Base-by-base conservation (phyloP, 2,797 vertebrate species). In the Lophotriccus pileatus region DNA sequence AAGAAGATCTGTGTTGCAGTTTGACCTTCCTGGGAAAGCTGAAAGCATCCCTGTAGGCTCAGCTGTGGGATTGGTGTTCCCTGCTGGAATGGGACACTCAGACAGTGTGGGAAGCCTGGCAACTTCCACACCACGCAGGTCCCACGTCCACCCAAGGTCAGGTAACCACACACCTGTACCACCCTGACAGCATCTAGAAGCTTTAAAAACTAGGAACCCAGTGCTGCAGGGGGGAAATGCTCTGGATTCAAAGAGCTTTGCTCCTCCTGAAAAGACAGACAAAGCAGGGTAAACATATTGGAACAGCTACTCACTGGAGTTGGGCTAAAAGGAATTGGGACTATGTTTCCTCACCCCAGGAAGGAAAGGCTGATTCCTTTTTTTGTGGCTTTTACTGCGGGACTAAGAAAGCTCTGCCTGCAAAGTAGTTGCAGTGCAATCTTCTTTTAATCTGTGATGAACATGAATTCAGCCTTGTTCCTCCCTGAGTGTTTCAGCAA, bases 111-210 rank as follows among this genome's bases (percentile, higher is more conserved):
- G 60, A 70, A 7, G 11, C 39, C 70, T 21, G 14, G 68, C 77
- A 43, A 66, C 14, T 32, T 46, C 11, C n/a, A 32, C 20, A 12
- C 3, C 12, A 27, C 0, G 2, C 22, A 3, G 44, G 41, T 6
- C 19, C 24, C 2, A 1, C 15, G 3, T 30, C 3, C 1, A 7
- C 4, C 37, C 81, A 22, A 76, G 92, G 92, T 28, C 67, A 64
- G 67, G 84, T 4, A 81, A 11, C 1, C 8, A 67, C 81, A 43
- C 90, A 91, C 8, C 90, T 91, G 88, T 1, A 41, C 36, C 70
- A 14, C 56, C 2, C 10, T 2, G 56, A 7, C 37, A 34, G 1
- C 39, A 56, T 10, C 39, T 0, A 10, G 24, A 9, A 43, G 44
- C 44, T 87, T 30, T 30, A 22, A 34, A 46, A n/a, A 10, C 6